phyloP scores from a whole-genome alignment of 2,797 vertebrate species.

The Phrynocephalus vlangalii region DNA sequence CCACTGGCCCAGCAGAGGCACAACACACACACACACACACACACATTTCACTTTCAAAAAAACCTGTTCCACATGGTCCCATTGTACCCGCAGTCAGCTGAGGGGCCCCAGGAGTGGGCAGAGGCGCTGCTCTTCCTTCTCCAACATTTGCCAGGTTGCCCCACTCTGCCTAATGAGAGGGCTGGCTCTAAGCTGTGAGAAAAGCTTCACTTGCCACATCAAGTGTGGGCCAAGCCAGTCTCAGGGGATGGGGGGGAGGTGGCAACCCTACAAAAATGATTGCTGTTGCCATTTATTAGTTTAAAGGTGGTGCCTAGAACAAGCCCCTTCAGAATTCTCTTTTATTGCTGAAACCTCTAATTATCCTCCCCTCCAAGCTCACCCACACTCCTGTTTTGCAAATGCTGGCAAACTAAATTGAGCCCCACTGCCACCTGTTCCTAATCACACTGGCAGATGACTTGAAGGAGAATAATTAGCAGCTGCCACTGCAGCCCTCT shows the following conservation, averaged over 20 bases:
- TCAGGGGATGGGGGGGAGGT: not conserved
- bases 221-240: not conserved
- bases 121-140: not conserved
- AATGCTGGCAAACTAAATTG: not conserved
- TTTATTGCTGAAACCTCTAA: not conserved
- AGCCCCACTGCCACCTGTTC: not conserved
- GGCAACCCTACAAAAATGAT: not conserved
- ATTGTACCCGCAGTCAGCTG: not conserved
- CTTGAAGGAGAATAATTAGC: conserved; percentile 34
- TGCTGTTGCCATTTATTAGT: not conserved
- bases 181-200: not conserved
- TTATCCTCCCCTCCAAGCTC: not conserved
- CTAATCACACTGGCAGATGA: conserved; percentile 15
- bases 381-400: not conserved
- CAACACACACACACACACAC: too few relatives aligned
- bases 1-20: too few relatives aligned
- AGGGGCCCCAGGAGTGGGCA: not conserved
- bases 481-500: conserved; percentile 48
- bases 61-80: not conserved
- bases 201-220: not conserved
- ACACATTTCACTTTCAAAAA: too few relatives aligned
- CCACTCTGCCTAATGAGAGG: not conserved
- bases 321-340: conserved; percentile 18
- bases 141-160: not conserved
- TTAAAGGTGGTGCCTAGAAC: conserved; percentile 1